A percentile compares a stretch with the other conserved stretches of the same genome.
Conservation (phyloP, 1,140 invertebrate species). For the Luehdorfia chinensis region DNA sequence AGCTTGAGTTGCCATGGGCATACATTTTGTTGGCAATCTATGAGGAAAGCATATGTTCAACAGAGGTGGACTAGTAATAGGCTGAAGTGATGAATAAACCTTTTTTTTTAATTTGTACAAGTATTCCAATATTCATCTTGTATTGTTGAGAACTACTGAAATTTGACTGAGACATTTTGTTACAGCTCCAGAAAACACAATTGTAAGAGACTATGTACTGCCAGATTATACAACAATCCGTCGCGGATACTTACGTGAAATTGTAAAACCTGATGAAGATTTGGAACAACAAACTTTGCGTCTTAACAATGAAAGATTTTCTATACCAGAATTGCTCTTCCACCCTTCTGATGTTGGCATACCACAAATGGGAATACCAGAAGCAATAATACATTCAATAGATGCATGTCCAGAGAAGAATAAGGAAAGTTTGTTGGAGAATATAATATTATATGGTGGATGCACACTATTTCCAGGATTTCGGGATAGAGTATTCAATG, state of each 20-base stretch:
- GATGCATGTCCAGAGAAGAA: constrained; percentile 86
- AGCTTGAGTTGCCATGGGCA: too few species aligned
- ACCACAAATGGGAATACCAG: constrained; percentile 94
- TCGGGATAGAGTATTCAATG: constrained; percentile 86
- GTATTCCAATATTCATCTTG: too few species aligned
- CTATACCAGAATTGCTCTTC: constrained; percentile 96
- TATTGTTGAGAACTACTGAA: too few species aligned
- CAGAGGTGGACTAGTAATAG: too few species aligned
- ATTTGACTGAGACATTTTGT: too few species aligned
- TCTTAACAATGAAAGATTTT: constrained; percentile 95
- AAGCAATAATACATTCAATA: constrained; percentile 89
- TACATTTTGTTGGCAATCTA: too few species aligned
- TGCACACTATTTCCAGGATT: constrained; percentile 91
- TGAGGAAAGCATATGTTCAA: too few species aligned
- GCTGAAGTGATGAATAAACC: too few species aligned
- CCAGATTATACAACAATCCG: constrained; percentile 95
- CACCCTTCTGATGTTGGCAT: constrained; percentile 97
- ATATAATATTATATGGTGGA: constrained; percentile 96
- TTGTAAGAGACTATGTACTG: constrained; percentile 94
- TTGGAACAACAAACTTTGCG: constrained; percentile 88
- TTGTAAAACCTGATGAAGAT: constrained; percentile 76
- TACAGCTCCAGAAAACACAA: constrained; percentile 65
- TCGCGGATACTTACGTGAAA: constrained; percentile 85
- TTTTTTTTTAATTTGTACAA: too few species aligned
- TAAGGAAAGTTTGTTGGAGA: constrained; percentile 89